Percentiles rank a stretch among this genome's conserved stretches.
These are phyloP conservation scores for Schrankia costaestrigalis DNA, from an alignment of 2,888 invertebrate species.

Conservation along the genomic window DNA sequence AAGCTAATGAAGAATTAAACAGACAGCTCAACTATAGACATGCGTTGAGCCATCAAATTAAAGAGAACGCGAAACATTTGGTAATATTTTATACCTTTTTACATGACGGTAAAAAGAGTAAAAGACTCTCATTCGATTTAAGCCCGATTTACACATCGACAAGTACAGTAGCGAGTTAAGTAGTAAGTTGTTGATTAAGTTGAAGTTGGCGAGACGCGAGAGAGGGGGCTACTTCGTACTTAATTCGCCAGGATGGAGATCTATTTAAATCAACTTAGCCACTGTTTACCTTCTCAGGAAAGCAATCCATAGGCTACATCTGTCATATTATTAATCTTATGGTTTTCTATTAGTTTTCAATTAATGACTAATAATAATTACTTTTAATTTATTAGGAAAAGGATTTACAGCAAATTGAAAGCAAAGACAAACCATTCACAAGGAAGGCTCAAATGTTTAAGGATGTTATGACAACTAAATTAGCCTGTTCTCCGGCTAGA, in stretches of 20 bases:
- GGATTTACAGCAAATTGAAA: slow-evolving; percentile 44
- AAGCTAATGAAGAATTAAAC: slow-evolving; percentile 53
- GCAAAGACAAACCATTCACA: slow-evolving; percentile 60
- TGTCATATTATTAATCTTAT: too few relatives aligned
- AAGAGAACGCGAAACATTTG: slow-evolving; percentile 53
- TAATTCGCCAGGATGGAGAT: too few relatives aligned
- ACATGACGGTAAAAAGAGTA: neutral
- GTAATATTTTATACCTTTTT: slow-evolving; percentile 31
- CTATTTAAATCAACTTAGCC: too few relatives aligned
- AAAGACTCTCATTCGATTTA: neutral
- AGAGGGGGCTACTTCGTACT: too few relatives aligned
- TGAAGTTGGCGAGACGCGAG: too few relatives aligned
- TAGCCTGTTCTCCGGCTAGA: slow-evolving; percentile 46
- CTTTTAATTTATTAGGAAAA: slow-evolving; percentile 45
- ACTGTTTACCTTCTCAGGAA: too few relatives aligned
- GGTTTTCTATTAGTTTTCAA: too few relatives aligned
- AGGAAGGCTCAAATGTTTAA: slow-evolving; percentile 56
- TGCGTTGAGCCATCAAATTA: slow-evolving; percentile 52
- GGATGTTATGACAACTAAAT: slow-evolving; percentile 53
- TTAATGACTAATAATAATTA: neutral
- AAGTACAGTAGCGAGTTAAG: too few relatives aligned
- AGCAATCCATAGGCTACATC: too few relatives aligned
- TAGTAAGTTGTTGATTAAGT: too few relatives aligned
- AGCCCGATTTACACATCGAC: neutral
- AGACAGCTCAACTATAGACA: slow-evolving; percentile 60